These are phyloP conservation scores for Entomyzon cyanotis DNA, from an alignment of 2,113 vertebrate species.

Conservation along the genomic window DNA sequence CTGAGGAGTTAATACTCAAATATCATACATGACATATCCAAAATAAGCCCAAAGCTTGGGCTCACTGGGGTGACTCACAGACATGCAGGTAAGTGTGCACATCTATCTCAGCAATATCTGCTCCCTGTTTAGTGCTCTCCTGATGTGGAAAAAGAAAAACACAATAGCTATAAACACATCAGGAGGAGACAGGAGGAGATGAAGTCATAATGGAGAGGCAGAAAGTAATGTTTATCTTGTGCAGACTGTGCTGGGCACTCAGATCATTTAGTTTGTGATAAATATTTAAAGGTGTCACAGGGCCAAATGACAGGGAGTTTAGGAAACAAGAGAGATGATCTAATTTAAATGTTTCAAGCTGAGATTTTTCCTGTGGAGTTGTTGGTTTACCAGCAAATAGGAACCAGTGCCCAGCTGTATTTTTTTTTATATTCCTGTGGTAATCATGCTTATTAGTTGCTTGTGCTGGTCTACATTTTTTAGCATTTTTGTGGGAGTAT, in stretches of 20 bases:
- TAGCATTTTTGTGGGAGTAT: constrained; percentile 8
- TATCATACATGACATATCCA: neutral
- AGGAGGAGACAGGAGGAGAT: constrained; percentile 34
- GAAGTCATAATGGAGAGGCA: constrained; percentile 22
- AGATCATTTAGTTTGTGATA: constrained; percentile 58
- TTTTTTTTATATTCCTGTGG: constrained; percentile 34
- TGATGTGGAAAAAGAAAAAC: neutral
- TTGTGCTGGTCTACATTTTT: neutral
- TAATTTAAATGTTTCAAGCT: constrained; percentile 69
- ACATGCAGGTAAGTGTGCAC: neutral
- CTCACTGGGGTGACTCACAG: neutral
- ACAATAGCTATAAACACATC: constrained; percentile 15
- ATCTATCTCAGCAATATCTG: neutral
- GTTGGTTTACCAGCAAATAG: constrained; percentile 44
- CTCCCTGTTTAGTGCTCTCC: neutral
- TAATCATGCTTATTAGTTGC: constrained; percentile 57
- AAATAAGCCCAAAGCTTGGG: neutral
- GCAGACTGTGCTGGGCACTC: constrained; percentile 44
- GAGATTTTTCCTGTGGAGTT: constrained; percentile 47
- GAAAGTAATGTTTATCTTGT: constrained; percentile 44
- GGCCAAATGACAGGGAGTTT: constrained; percentile 48
- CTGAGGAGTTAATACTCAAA: neutral
- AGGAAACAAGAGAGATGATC: constrained; percentile 54
- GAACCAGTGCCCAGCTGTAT: constrained; percentile 5
- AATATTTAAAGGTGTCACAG: constrained; percentile 56